A percentile compares a stretch with the other conserved stretches of the same genome.
phyloP scores from a whole-genome alignment of 2,797 vertebrate species.

The Neomorphus geoffroyi region DNA sequence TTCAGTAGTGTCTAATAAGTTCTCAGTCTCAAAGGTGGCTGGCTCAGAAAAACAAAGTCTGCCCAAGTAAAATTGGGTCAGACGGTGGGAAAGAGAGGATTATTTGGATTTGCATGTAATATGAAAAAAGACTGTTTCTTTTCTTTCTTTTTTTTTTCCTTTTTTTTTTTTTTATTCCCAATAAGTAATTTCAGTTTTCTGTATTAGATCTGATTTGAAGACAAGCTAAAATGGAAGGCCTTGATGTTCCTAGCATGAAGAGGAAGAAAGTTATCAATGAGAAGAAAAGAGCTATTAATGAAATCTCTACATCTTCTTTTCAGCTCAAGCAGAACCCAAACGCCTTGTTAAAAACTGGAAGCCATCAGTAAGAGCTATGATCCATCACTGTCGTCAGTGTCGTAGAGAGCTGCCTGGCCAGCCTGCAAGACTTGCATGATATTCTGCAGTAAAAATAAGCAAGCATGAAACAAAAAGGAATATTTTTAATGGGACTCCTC shows the following conservation, averaged over 20 bases:
- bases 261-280: not conserved
- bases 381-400: not conserved
- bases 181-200: not conserved
- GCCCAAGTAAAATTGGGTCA: constrained; percentile 35
- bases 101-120: constrained; percentile 18
- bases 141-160: not conserved
- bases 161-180: rapidly evolving
- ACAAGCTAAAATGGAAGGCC: not conserved
- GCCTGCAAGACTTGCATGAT: not conserved
- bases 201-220: not conserved
- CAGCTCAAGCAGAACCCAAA: not conserved
- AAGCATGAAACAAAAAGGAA: not conserved
- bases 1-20: not conserved
- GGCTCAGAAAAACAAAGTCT: constrained; percentile 7
- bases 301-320: not conserved
- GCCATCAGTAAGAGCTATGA: not conserved
- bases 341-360: not conserved
- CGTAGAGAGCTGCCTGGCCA: not conserved
- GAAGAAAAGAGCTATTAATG: not conserved
- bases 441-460: not conserved
- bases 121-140: not conserved
- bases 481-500: not conserved
- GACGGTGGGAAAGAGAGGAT: not conserved
- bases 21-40: not conserved
- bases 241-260: not conserved